phyloP scores from a whole-genome alignment of 2,113 vertebrate genomes.

The Halcyon senegalensis region DNA sequence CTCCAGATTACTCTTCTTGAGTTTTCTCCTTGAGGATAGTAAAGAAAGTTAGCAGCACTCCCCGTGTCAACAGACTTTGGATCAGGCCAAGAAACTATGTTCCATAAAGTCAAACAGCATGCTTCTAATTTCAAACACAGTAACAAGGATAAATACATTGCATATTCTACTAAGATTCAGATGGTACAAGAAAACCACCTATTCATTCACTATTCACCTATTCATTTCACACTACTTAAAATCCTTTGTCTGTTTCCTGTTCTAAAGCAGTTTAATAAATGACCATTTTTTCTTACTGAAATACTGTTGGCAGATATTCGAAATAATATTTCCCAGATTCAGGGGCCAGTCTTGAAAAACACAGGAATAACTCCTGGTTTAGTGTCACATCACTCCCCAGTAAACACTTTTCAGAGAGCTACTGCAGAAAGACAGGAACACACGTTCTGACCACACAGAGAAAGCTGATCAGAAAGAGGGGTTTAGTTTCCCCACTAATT shows the following conservation, averaged over 20 bases:
- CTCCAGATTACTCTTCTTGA: neutral
- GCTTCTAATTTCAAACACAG: neutral
- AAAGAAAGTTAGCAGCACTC: neutral
- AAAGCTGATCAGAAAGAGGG: neutral
- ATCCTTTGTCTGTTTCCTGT: neutral
- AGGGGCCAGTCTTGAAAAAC: neutral
- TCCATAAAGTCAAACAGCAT: neutral
- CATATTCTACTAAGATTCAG: neutral
- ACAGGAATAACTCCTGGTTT: neutral
- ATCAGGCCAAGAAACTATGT: neutral
- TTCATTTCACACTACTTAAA: neutral
- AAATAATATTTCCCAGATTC: neutral
- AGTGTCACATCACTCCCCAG: neutral
- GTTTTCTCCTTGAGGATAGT: neutral
- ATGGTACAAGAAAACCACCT: neutral
- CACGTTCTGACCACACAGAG: neutral
- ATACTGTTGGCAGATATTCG: neutral
- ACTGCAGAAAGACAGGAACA: neutral
- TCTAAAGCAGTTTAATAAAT: neutral
- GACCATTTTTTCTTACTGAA: neutral
- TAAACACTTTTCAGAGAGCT: neutral
- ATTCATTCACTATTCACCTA: neutral
- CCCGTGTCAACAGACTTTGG: neutral
- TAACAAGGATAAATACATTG: neutral
- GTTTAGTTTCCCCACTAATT: neutral